phyloP scores from a whole-genome alignment of 1,140 invertebrate species.

The Halyomorpha halys region DNA sequence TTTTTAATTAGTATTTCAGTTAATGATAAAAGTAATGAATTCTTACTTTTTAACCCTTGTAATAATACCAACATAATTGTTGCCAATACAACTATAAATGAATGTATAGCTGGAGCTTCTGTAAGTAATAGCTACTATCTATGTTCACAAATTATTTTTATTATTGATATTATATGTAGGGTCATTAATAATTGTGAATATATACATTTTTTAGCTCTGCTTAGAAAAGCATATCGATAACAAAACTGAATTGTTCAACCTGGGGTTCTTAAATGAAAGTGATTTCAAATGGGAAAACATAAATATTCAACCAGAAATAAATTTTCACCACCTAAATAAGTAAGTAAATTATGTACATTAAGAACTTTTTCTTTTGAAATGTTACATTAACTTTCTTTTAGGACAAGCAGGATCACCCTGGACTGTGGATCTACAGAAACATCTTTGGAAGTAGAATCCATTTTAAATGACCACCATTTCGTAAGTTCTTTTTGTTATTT shows the following conservation, averaged over 20 bases:
- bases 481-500: no score
- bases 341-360: background rate
- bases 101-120: slow-evolving; percentile 1
- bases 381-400: background rate
- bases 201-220: slow-evolving; percentile 1
- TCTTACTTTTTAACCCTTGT: background rate
- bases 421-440: background rate
- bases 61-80: background rate
- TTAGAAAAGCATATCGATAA: background rate
- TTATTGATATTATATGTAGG: no score
- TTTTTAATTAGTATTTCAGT: no score
- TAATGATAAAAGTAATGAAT: no score
- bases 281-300: background rate
- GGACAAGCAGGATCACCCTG: background rate
- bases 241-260: background rate
- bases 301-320: background rate
- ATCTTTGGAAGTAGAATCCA: no score
- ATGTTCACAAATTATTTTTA: no score
- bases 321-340: background rate
- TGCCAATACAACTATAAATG: background rate
- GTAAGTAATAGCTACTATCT: background rate
- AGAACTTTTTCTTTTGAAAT: background rate
- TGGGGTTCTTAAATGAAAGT: background rate
- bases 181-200: no score
- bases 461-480: no score